Evolutionary conservation across 2,113 vertebrate genomes (phyloP).

Genomic region (Podarcis muralis): DNA sequence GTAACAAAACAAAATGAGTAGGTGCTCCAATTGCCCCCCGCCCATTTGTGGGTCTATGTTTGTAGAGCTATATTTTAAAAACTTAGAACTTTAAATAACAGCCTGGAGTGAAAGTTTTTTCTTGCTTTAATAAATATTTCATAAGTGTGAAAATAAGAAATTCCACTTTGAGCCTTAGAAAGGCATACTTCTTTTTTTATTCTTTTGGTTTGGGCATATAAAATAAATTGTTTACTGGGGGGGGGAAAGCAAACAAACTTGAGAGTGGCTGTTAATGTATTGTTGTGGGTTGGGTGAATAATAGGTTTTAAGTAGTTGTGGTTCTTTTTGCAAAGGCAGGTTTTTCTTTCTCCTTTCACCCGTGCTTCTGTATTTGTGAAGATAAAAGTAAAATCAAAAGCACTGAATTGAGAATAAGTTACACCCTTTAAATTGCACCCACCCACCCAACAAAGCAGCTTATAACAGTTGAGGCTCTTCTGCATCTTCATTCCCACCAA

Average conservation of each 20-base stretch:
- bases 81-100: background rate
- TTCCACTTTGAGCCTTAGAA: background rate
- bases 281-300: background rate
- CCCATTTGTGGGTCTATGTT: background rate
- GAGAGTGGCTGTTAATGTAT: background rate
- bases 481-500: background rate
- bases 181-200: background rate
- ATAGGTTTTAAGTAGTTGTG: background rate
- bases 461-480: background rate
- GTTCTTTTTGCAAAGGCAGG: background rate
- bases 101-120: background rate
- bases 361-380: background rate
- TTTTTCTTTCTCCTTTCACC: background rate
- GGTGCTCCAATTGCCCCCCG: background rate
- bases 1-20: too few species aligned
- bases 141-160: background rate
- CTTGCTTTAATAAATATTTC: conserved; percentile 23
- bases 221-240: background rate
- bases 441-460: background rate
- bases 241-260: background rate
- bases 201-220: background rate
- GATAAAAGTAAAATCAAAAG: background rate
- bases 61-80: background rate
- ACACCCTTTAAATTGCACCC: background rate
- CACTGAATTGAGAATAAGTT: background rate